Evolutionary conservation across 1,140 invertebrate genomes (phyloP), one percentile per base, ranked within the genome.

Genomic region (Apis dorsata): DNA sequence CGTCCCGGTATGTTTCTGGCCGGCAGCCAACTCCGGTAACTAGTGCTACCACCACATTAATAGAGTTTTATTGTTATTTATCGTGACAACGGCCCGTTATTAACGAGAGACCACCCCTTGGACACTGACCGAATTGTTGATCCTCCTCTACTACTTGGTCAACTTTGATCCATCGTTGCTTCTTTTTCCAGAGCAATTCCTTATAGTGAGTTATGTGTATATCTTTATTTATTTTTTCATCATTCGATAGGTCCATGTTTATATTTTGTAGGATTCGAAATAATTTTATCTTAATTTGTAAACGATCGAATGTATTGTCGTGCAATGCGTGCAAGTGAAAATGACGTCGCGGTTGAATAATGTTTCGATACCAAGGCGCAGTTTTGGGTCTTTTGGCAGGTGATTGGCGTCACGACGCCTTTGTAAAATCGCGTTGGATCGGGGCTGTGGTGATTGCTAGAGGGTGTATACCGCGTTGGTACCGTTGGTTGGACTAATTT

Each of bases 61-160:
- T 94, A 90, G 91, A 94, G 91, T 94, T 94, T 94, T 94, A 94
- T 93, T 94, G 92, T 93, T 94, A 94, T 94, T 94, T 94, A 93
- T 90, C 90, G 90, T 91, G 91, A 93, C 91, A 85, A 83, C 84
- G 81, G 75, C 5, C 57, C 19, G 84, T 85, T 85, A 85, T 85
- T 85, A 85, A 87, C 85, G 82, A 66, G 70, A 8, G 24, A 1
- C 19, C 28, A 21, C 2, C 34, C 53, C 62, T 15, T 62, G 65
- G 76, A 84, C 79, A 55, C 62, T 81, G 59, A 81, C 72, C 57
- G 79, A 75, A 81, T 81, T 63, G 83, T 84, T 76, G 73, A 82
- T 82, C 17, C 80, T 55, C 53, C 28, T 72, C 57, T n/a, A 19
- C 79, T 44, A 68, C 68, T 79, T 71, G 24, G 49, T 59, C 24